Conservation (phyloP, 2,888 invertebrate genomes). For the Esperia sulphurella region DNA sequence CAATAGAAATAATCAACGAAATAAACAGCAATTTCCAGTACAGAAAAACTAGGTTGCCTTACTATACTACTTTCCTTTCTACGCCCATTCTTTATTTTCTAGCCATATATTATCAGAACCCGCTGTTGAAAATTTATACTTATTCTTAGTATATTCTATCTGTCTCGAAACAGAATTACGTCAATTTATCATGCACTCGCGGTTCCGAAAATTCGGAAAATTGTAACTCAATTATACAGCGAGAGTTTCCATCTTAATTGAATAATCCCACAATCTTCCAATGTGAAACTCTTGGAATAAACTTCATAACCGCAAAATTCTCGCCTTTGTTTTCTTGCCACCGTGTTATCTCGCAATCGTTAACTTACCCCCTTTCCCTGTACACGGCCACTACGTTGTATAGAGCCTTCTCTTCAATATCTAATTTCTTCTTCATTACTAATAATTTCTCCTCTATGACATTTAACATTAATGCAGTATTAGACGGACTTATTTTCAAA, state of each 20-base stretch:
- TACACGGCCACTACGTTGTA: slow-evolving; percentile 63
- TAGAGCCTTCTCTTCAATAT: slow-evolving; percentile 47
- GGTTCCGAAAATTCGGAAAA: no score
- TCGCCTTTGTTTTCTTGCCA: not conserved
- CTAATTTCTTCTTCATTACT: slow-evolving; percentile 36
- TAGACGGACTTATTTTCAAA: not conserved
- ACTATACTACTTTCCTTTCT: no score
- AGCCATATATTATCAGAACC: no score
- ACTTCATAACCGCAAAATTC: not conserved
- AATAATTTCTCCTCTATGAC: not conserved
- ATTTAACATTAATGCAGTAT: no score
- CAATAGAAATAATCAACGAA: no score
- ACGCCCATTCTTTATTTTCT: no score
- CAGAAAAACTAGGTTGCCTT: no score
- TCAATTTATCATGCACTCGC: no score
- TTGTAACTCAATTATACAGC: not conserved
- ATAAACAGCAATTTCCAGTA: no score
- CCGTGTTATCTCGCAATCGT: not conserved
- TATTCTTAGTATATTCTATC: no score
- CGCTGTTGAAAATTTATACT: no score
- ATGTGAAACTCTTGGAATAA: not conserved
- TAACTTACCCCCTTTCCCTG: slow-evolving; percentile 60
- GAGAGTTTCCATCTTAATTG: not conserved
- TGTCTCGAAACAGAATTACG: no score
- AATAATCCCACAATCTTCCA: not conserved